Evolutionary conservation across 2,797 vertebrate genomes (phyloP).

Genomic region (Callimico goeldii): DNA sequence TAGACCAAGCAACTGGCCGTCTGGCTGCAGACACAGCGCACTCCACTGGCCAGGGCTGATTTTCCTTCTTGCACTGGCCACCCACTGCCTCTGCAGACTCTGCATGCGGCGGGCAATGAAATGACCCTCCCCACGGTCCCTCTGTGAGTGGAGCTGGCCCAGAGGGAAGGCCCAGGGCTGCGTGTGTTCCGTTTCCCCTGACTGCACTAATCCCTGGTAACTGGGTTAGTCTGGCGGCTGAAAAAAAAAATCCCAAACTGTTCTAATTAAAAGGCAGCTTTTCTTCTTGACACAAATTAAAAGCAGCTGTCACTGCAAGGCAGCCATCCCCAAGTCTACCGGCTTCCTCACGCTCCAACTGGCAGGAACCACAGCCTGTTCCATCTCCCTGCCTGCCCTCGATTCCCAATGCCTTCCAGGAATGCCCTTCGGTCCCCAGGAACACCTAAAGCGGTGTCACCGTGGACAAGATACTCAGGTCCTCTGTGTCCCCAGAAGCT

Average conservation of each 20-base stretch:
- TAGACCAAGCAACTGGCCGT: background rate
- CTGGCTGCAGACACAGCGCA: background rate
- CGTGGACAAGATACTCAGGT: background rate
- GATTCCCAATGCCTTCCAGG: background rate
- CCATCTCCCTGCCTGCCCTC: background rate
- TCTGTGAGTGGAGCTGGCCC: background rate
- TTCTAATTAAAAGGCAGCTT: slow-evolving; percentile 63
- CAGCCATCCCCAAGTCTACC: background rate
- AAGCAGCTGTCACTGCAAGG: slow-evolving; percentile 58
- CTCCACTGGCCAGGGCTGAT: background rate
- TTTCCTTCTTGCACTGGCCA: background rate
- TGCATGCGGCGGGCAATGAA: rapidly evolving
- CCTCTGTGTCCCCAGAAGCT: background rate
- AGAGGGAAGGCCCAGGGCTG: background rate
- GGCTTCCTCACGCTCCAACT: background rate
- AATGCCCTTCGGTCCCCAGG: background rate
- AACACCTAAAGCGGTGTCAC: background rate
- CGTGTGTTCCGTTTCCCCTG: background rate
- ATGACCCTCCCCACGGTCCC: background rate
- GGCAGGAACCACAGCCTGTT: background rate
- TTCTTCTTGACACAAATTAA: slow-evolving; percentile 56
- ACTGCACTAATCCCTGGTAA: background rate
- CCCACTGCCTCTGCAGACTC: background rate
- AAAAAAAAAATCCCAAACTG: background rate
- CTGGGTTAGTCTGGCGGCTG: background rate